phyloP scores from a whole-genome alignment of 1,140 invertebrate genomes.

The Polypedilum vanderplanki region DNA sequence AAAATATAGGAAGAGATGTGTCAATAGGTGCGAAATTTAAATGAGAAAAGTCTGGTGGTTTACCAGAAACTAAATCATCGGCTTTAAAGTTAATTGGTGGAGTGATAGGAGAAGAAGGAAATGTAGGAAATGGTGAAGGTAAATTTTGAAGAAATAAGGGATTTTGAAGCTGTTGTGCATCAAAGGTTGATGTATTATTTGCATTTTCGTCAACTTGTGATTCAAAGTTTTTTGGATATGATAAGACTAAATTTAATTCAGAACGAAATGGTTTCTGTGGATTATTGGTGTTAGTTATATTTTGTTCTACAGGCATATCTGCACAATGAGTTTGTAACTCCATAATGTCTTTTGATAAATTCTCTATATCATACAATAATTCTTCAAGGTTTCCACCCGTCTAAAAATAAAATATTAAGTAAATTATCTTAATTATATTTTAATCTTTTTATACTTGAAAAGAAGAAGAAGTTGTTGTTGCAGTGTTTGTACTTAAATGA shows the following conservation, averaged over 20 bases:
- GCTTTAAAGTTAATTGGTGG: conserved; percentile 4
- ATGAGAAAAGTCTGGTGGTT: neutral
- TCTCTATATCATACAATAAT: conserved; percentile 44
- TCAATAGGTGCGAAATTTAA: neutral
- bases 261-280: conserved; percentile 40
- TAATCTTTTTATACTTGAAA: too few relatives aligned
- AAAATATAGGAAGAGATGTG: neutral
- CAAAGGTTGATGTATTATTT: neutral
- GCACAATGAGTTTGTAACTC: conserved; percentile 30
- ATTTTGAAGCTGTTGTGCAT: neutral
- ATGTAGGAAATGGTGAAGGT: neutral
- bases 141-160: neutral
- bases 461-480: conserved; percentile 29
- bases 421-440: neutral
- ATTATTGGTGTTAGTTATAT: neutral
- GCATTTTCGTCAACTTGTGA: conserved; percentile 33
- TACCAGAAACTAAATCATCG: neutral
- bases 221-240: conserved; percentile 36
- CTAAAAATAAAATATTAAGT: conserved; percentile 36
- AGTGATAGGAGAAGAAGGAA: neutral
- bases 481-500: neutral
- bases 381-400: conserved; percentile 47
- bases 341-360: conserved; percentile 32
- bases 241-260: conserved; percentile 42
- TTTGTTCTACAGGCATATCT: neutral